Evolutionary conservation across 2,113 vertebrate genomes (phyloP), one percentile per base, ranked within the genome.

Genomic region (Gymnarchus niloticus): DNA sequence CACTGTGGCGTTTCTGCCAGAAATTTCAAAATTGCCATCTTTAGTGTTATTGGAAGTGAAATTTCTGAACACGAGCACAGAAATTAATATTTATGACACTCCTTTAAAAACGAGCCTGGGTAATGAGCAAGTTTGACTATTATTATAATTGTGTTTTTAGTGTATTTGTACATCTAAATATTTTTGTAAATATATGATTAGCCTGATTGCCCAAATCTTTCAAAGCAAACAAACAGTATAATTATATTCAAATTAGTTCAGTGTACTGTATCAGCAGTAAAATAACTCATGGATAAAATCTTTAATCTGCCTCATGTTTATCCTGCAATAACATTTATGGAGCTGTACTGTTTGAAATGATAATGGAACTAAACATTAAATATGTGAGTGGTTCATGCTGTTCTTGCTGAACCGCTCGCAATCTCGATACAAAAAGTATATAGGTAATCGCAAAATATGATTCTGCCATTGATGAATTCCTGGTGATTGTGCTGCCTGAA

Each of bases 141-240:
- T 46, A n/a, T 46, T 21, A 8, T 46, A 37, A 77, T n/a, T 44
- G 3, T n/a, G 41, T 10, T 7, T 78, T 48, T 37, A 48, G 19
- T 37, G 41, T n/a, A 78, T 48, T 48, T 25, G 41, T 21, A 78
- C 76, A 23, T 21, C 33, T 44, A 28, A 12, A 21, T n/a, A 19
- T 78, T 78, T 77, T 78, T 48, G 33, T 19, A 73, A 28, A 28
- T 78, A 78, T 78, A 78, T 37, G 2, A 78, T 77, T 77, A 77
- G 44, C 6, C 37, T 23, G 21, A 77, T 78, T 78, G 44, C 23
- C 76, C 21, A 48, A 78, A 78, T 78, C 44, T 78, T 78, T 78
- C 76, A 48, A 48, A 46, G 46, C 76, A 78, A 76, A 44, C 17
- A 44, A 78, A 78, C 76, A 54, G 52, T 78, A 78, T 48, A 78